A percentile compares a stretch with the other conserved stretches of the same genome.
These are phyloP conservation scores for Achlya flavicornis DNA, from an alignment of 2,888 invertebrate species.

Conservation along the genomic window DNA sequence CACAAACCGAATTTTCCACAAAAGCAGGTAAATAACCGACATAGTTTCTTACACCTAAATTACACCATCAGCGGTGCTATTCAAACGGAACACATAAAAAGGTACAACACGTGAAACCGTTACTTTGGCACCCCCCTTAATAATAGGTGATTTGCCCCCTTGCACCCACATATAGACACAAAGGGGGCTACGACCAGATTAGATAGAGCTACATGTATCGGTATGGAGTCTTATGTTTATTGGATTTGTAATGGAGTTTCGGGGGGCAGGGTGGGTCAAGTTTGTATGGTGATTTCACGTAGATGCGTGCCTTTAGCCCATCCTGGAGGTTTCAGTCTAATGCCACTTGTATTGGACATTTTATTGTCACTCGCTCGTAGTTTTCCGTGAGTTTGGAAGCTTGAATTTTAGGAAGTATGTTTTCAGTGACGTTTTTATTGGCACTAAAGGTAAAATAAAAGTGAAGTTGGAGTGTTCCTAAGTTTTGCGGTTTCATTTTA, in stretches of 20 bases:
- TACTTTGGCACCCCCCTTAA: slow-evolving; percentile 80
- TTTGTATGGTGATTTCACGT: slow-evolving; percentile 41
- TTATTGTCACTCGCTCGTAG: slow-evolving; percentile 76
- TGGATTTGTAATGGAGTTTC: slow-evolving; percentile 7
- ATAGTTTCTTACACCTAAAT: slow-evolving; percentile 67
- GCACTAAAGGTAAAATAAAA: slow-evolving; percentile 72
- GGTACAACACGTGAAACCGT: slow-evolving; percentile 76
- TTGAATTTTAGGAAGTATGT: slow-evolving; percentile 70
- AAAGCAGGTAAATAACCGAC: slow-evolving; percentile 43
- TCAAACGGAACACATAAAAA: slow-evolving; percentile 78
- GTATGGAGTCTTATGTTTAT: slow-evolving; percentile 12
- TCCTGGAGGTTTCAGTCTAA: slow-evolving; percentile 70
- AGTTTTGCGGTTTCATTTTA: slow-evolving; percentile 65
- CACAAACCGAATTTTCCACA: slow-evolving; percentile 27
- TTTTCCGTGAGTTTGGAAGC: slow-evolving; percentile 69
- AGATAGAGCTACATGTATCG: slow-evolving; percentile 41
- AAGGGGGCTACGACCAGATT: slow-evolving; percentile 49
- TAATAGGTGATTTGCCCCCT: slow-evolving; percentile 77
- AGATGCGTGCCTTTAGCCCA: slow-evolving; percentile 74
- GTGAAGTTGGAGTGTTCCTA: slow-evolving; percentile 70
- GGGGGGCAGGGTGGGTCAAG: slow-evolving; percentile 43
- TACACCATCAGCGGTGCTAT: slow-evolving; percentile 68
- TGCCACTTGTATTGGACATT: slow-evolving; percentile 80
- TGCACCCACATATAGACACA: slow-evolving; percentile 54
- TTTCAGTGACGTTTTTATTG: slow-evolving; percentile 75